Conservation (phyloP, 2,888 invertebrate species). For the Catocala fraxini region DNA sequence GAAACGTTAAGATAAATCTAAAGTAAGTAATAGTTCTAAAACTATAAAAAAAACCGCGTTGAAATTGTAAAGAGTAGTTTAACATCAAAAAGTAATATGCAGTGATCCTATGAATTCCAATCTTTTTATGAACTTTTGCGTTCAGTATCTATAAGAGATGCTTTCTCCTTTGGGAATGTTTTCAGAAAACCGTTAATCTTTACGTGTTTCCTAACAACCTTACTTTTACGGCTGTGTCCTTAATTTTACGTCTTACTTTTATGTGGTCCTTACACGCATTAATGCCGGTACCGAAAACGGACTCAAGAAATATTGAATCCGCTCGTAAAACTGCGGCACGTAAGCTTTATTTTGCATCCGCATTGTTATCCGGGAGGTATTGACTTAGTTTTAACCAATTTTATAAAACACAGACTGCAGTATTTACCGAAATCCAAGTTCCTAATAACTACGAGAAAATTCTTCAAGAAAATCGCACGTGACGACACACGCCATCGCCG, state of each 20-base stretch:
- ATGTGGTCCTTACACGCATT: neutral
- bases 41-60: too few relatives aligned
- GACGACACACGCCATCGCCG: slow-evolving; percentile 16
- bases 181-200: neutral
- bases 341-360: slow-evolving; percentile 4
- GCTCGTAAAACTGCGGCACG: slow-evolving; percentile 9
- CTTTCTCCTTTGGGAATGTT: too few relatives aligned
- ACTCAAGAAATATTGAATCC: neutral
- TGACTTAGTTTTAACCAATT: neutral
- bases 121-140: too few relatives aligned
- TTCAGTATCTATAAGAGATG: too few relatives aligned
- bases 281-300: neutral
- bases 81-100: too few relatives aligned
- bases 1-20: too few relatives aligned
- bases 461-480: slow-evolving; percentile 13
- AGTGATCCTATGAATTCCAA: too few relatives aligned
- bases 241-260: slow-evolving; percentile 1
- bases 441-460: neutral
- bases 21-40: too few relatives aligned
- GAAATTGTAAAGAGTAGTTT: too few relatives aligned
- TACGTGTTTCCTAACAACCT: neutral
- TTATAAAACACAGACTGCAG: slow-evolving; percentile 1
- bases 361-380: slow-evolving; percentile 5
- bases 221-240: neutral
- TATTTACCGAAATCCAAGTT: slow-evolving; percentile 11